phyloP scores from a whole-genome alignment of 2,797 vertebrate genomes.

The Kryptolebias ocellatus region DNA sequence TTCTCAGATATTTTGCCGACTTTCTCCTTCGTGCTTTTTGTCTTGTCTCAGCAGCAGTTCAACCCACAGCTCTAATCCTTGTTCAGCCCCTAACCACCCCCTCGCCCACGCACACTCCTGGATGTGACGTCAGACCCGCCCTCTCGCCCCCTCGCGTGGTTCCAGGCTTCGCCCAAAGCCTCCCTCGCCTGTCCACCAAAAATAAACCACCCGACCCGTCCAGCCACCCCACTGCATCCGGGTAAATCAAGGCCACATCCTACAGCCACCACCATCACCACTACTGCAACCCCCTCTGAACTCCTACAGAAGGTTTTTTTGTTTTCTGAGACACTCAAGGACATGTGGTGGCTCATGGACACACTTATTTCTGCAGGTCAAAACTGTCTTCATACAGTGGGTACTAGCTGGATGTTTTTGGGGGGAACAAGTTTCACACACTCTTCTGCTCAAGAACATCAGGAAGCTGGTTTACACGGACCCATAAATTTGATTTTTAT shows the following conservation, averaged over 20 bases:
- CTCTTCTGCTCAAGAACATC: background rate
- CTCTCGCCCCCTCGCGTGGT: conserved; percentile 59
- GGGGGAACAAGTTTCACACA: conserved; percentile 13
- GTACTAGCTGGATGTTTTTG: conserved; percentile 41
- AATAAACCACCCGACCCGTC: conserved; percentile 57
- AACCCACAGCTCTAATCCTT: conserved; percentile 68
- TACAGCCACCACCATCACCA: conserved; percentile 14
- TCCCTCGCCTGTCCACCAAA: conserved; percentile 60
- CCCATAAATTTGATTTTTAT: background rate
- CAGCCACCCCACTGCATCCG: conserved; percentile 48
- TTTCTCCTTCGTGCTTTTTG: conserved; percentile 45
- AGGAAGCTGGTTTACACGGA: background rate
- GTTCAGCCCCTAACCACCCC: conserved; percentile 59
- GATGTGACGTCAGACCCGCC: conserved; percentile 60
- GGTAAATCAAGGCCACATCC: conserved; percentile 68
- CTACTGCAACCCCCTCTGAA: conserved; percentile 27
- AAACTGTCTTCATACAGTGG: conserved; percentile 35
- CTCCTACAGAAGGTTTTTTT: conserved; percentile 22
- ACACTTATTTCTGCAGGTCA: conserved; percentile 12
- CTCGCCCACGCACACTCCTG: conserved; percentile 54
- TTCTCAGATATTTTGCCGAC: conserved; percentile 62
- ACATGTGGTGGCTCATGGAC: conserved; percentile 39
- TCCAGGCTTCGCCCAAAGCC: conserved; percentile 52
- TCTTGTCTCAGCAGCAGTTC: conserved; percentile 51
- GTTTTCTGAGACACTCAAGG: conserved; percentile 51